Percentiles rank a stretch among this genome's conserved stretches.
These are phyloP conservation scores for Antechinus stuartii DNA, from an alignment of 2,113 vertebrate species.

Conservation along the genomic window DNA sequence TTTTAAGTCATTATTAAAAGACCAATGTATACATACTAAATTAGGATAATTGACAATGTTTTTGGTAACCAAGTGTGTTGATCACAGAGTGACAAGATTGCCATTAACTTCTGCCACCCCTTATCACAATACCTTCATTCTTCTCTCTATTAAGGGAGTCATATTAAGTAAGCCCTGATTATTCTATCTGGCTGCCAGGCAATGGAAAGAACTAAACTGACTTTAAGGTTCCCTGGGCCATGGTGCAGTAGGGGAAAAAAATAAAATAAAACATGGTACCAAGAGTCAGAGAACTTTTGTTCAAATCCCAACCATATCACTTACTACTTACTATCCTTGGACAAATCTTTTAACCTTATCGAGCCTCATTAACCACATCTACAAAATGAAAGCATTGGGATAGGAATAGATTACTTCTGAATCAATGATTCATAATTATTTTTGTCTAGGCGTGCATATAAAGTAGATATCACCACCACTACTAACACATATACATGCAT, in stretches of 20 bases:
- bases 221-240: neutral
- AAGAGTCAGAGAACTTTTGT: neutral
- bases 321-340: neutral
- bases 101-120: neutral
- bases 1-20: constrained; percentile 43
- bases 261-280: neutral
- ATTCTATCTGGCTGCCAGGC: neutral
- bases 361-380: neutral
- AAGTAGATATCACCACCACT: neutral
- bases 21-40: neutral
- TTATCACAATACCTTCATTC: constrained; percentile 22
- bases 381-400: neutral
- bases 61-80: constrained; percentile 18
- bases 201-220: neutral
- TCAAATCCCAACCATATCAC: neutral
- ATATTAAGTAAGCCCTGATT: neutral
- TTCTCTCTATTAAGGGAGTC: constrained; percentile 29
- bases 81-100: constrained; percentile 29
- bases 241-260: neutral
- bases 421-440: neutral
- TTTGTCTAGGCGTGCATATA: neutral
- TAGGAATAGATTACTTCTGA: neutral
- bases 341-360: neutral
- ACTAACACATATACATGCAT: neutral
- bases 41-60: constrained; percentile 15